Evolutionary conservation across 2,888 invertebrate species (phyloP), one percentile per base, ranked within the genome.

Genomic region (Xestobium rufovillosum): DNA sequence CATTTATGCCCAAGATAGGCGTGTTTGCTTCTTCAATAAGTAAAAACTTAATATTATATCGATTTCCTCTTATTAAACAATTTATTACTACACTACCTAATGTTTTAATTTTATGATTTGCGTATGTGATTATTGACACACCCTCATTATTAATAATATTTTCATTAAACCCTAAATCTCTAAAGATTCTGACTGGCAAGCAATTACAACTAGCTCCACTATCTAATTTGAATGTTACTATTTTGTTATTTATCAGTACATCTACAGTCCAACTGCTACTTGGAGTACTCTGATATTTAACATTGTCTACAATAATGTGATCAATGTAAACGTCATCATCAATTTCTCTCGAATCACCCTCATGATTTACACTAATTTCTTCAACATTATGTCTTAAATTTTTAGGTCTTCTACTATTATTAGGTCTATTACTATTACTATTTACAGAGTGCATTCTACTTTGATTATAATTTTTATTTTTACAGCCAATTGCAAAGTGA

Each of bases 191-290:
- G 1, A 41, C 1, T 2, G 40, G 29, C 12, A 42, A n/a, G 15
- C 42, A 41, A 19, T 44, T 44, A 39, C 39, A 46, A 17, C 25
- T 34, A 30, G 42, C 43, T n/a, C 42, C 44, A 25, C 33, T 43
- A 27, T 43, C 35, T 14, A 44, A 12, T 17, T 45, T 41, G 13
- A 40, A 39, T 12, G 3, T 31, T 3, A 36, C 15, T 10, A 9
- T 9, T 15, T 3, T 12, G 17, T 32, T 41, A 41, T 41, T 38
- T 19, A 38, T 43, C 28, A 10, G 11, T 17, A 34, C 29, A n/a
- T 40, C 23, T 14, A 28, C 28, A 14, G 27, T 32, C 44, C 44
- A 44, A 12, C 13, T 26, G 4, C 32, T 33, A 35, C 4, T 34
- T 10, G n/a, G n/a, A n/a, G n/a, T n/a, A n/a, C n/a, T n/a, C n/a